Evolutionary conservation across 1,140 invertebrate species (phyloP).

Genomic region (Steinernema feltiae): DNA sequence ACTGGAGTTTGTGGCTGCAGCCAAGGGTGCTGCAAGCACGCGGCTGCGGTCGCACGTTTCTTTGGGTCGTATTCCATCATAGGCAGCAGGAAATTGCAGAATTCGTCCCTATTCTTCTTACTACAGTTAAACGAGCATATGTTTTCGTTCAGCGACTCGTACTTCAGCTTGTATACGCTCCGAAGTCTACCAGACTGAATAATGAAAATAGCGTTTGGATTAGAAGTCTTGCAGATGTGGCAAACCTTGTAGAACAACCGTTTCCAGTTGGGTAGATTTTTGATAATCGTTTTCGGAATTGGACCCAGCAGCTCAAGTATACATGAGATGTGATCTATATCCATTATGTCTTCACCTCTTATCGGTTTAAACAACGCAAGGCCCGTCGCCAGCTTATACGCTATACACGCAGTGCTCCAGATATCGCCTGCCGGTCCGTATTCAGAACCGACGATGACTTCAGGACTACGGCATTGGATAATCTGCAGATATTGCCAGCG

Average conservation of each 20-base stretch:
- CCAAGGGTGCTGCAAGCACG: slow-evolving; percentile 88
- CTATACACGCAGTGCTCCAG: slow-evolving; percentile 96
- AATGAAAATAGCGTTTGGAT: background rate
- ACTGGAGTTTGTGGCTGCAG: slow-evolving; percentile 59
- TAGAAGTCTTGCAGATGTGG: slow-evolving; percentile 24
- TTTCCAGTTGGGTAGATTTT: slow-evolving; percentile 81
- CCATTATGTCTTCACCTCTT: slow-evolving; percentile 72
- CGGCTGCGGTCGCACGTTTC: slow-evolving; percentile 79
- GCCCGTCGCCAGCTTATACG: slow-evolving; percentile 97
- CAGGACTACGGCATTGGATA: slow-evolving; percentile 88
- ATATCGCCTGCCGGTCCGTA: slow-evolving; percentile 92
- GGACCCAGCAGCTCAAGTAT: slow-evolving; percentile 93
- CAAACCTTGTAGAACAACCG: slow-evolving; percentile 88
- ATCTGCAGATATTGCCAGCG: no score
- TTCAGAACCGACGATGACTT: slow-evolving; percentile 85
- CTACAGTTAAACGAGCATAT: slow-evolving; percentile 87
- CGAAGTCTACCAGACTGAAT: slow-evolving; percentile 68
- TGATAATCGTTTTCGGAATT: slow-evolving; percentile 81
- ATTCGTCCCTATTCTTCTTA: slow-evolving; percentile 73
- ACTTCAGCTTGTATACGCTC: slow-evolving; percentile 84
- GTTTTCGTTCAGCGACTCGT: slow-evolving; percentile 83
- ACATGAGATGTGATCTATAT: slow-evolving; percentile 96
- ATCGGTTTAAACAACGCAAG: slow-evolving; percentile 99
- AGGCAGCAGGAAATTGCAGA: slow-evolving; percentile 83
- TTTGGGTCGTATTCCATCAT: slow-evolving; percentile 90